Percentiles rank a stretch among this genome's conserved stretches.
Evolutionary conservation across 2,113 vertebrate species (phyloP).

Genomic region (Leptosomus discolor): DNA sequence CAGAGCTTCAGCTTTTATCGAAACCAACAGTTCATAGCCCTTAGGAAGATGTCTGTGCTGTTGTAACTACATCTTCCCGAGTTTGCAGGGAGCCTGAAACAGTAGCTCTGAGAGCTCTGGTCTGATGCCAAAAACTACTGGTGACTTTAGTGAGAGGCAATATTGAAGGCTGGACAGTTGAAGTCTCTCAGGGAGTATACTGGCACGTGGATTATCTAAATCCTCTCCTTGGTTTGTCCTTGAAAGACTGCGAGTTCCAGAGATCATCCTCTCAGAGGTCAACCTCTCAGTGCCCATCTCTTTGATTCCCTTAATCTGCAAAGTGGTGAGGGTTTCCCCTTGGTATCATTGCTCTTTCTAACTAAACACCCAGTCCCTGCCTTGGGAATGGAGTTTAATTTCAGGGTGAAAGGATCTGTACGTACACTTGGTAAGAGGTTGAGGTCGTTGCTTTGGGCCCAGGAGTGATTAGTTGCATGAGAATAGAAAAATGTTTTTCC

Average conservation of each 20-base stretch:
- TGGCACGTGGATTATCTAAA: neutral
- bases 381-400: neutral
- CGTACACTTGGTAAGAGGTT: neutral
- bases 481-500: conserved; percentile 43
- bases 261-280: neutral
- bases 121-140: neutral
- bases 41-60: rapidly evolving
- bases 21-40: neutral
- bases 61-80: neutral
- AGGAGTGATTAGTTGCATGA: conserved; percentile 11
- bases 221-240: neutral
- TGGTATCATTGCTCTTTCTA: neutral
- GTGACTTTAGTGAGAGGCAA: neutral
- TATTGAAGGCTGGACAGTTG: neutral
- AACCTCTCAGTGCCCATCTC: neutral
- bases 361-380: neutral
- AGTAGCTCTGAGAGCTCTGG: neutral
- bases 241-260: neutral
- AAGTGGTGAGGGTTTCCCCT: neutral
- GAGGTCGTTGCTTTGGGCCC: neutral
- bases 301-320: neutral
- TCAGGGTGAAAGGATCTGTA: neutral
- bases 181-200: neutral
- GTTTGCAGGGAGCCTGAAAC: neutral
- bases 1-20: neutral